These are phyloP conservation scores for Drosophila colorata DNA, from an alignment of 2,888 invertebrate genomes.

Conservation along the genomic window DNA sequence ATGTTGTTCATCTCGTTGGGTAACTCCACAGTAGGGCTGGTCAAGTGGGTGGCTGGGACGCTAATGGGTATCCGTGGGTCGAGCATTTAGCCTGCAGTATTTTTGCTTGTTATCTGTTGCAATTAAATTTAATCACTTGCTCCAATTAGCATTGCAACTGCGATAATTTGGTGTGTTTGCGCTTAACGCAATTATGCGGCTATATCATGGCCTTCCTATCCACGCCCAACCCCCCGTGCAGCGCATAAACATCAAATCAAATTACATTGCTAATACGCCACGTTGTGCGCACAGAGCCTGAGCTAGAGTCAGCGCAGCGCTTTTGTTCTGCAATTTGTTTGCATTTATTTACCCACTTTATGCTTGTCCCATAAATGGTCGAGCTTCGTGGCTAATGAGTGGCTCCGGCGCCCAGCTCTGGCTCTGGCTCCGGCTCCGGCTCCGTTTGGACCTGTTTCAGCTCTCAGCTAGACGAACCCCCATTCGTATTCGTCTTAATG, in stretches of 20 bases:
- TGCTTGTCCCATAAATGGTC: conserved; percentile 50
- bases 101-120: conserved; percentile 58
- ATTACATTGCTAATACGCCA: conserved; percentile 76
- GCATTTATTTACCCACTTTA: conserved; percentile 49
- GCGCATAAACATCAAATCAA: conserved; percentile 76
- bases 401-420: conserved; percentile 18
- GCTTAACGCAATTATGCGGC: conserved; percentile 68
- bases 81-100: conserved; percentile 1
- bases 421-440: neutral
- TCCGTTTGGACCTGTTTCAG: conserved; percentile 10
- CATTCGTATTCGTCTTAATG: conserved; percentile 31
- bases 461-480: conserved; percentile 2
- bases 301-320: conserved; percentile 33
- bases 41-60: neutral
- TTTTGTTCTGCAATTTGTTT: conserved; percentile 71
- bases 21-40: no score
- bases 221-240: conserved; percentile 2
- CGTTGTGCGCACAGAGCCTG: conserved; percentile 52
- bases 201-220: conserved; percentile 31
- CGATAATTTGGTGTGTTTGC: conserved; percentile 58
- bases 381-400: conserved; percentile 52
- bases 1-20: neutral
- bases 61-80: conserved; percentile 12
- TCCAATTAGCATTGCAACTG: conserved; percentile 73
- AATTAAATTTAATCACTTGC: conserved; percentile 76